Conservation (phyloP, 2,888 invertebrate species). For the Subacronicta megacephala region DNA sequence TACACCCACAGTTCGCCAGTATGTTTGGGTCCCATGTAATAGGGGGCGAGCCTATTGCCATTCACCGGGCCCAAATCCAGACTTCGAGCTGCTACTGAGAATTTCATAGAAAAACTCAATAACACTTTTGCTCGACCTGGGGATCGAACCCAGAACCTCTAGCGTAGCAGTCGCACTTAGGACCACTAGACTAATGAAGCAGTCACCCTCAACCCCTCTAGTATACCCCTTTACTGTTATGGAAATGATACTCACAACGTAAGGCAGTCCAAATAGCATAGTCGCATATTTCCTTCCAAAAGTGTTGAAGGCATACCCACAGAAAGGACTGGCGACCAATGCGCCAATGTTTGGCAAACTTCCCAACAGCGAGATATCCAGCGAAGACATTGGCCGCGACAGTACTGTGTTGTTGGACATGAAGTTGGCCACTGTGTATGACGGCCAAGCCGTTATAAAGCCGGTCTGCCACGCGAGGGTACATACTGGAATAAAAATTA, state of each 20-base stretch:
- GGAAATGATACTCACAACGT: constrained; percentile 68
- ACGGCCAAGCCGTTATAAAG: constrained; percentile 80
- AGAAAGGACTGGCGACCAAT: constrained; percentile 75
- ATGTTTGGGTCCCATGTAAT: no score
- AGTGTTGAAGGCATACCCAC: constrained; percentile 73
- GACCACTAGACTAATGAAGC: no score
- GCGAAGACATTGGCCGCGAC: constrained; percentile 69
- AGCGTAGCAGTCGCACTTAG: no score
- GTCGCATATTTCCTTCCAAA: constrained; percentile 80
- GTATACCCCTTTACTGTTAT: no score
- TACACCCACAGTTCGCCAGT: no score
- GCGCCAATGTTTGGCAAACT: constrained; percentile 79
- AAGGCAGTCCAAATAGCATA: constrained; percentile 78
- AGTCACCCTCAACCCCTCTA: no score
- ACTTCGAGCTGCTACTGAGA: no score
- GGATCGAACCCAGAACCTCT: no score
- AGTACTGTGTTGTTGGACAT: constrained; percentile 76
- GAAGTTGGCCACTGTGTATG: constrained; percentile 77
- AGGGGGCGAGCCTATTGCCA: no score
- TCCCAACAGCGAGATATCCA: constrained; percentile 78
- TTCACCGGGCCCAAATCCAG: no score
- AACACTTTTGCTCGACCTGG: no score
- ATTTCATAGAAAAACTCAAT: no score
- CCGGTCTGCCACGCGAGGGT: constrained; percentile 76
- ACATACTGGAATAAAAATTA: constrained; percentile 71